phyloP scores from a whole-genome alignment of 2,888 invertebrate genomes.

The Ormyrus thymus region DNA sequence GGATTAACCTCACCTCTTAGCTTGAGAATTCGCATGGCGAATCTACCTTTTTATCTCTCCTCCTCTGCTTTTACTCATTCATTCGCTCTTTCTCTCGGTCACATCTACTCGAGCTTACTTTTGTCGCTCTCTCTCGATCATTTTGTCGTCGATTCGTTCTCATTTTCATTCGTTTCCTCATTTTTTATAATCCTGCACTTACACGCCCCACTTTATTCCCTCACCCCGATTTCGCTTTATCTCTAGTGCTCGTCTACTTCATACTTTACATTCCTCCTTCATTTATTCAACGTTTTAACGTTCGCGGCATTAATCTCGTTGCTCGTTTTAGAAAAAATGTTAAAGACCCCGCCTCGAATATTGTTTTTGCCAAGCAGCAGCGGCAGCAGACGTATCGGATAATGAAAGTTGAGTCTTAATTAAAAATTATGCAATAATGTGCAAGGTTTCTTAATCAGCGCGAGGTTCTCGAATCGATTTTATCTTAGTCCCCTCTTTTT shows the following conservation, averaged over 20 bases:
- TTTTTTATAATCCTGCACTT: constrained; percentile 23
- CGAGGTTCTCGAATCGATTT: constrained; percentile 4
- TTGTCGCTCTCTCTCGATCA: not conserved
- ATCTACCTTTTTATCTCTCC: constrained; percentile 45
- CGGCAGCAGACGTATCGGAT: no score
- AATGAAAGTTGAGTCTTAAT: no score
- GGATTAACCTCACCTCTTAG: constrained; percentile 56
- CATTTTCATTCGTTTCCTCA: constrained; percentile 18
- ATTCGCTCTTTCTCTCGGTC: constrained; percentile 1
- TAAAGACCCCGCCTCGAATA: no score
- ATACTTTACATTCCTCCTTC: not conserved
- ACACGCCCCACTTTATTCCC: constrained; percentile 6
- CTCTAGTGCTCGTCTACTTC: constrained; percentile 1
- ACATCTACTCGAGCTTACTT: constrained; percentile 11
- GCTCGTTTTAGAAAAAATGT: no score
- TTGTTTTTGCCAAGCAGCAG: no score
- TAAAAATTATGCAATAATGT: no score
- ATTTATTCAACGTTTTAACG: no score
- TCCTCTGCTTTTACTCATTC: not conserved
- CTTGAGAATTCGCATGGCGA: constrained; percentile 37
- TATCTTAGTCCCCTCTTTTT: constrained; percentile 8
- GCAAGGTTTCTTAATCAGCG: no score
- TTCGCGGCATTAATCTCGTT: no score
- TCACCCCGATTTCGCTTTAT: not conserved
- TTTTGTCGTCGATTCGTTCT: not conserved